A percentile compares a stretch with the other conserved stretches of the same genome.
Conservation (phyloP, 2,797 vertebrate genomes). For the Neosilurus hyrtlii region DNA sequence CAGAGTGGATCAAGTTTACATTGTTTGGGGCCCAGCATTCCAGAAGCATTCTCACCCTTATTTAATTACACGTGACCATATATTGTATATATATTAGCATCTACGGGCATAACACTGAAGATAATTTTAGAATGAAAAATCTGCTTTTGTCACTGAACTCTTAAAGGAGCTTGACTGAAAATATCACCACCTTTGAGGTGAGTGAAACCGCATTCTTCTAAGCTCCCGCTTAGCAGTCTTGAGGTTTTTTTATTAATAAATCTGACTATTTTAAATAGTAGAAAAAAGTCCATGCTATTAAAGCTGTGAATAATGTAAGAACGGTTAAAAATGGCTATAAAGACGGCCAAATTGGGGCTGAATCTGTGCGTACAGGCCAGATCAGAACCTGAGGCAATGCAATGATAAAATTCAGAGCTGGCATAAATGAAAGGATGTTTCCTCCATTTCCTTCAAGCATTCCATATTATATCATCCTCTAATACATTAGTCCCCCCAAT, state of each 20-base stretch:
- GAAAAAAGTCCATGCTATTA: constrained; percentile 27
- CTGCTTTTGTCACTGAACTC: background rate
- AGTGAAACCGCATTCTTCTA: background rate
- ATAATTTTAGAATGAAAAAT: background rate
- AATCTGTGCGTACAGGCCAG: constrained; percentile 17
- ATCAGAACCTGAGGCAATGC: constrained; percentile 24
- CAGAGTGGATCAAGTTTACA: constrained; percentile 30
- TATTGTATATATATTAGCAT: background rate
- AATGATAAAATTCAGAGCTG: constrained; percentile 21
- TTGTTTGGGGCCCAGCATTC: constrained; percentile 30
- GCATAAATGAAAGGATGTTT: constrained; percentile 11
- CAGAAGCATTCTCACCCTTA: constrained; percentile 31
- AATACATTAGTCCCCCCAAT: constrained; percentile 17
- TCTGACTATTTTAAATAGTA: constrained; percentile 1
- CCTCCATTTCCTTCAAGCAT: constrained; percentile 34
- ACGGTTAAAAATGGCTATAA: constrained; percentile 33
- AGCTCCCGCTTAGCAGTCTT: background rate
- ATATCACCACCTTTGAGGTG: background rate
- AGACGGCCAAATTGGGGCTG: constrained; percentile 14
- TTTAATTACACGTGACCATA: constrained; percentile 31
- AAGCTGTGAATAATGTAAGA: constrained; percentile 40
- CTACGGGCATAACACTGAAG: background rate
- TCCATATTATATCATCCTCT: constrained; percentile 28
- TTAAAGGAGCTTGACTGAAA: background rate
- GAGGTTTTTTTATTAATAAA: constrained; percentile 11